Conservation (phyloP, 35 echinoderm and acorn worm species). For the Eucidaris tribuloides region DNA sequence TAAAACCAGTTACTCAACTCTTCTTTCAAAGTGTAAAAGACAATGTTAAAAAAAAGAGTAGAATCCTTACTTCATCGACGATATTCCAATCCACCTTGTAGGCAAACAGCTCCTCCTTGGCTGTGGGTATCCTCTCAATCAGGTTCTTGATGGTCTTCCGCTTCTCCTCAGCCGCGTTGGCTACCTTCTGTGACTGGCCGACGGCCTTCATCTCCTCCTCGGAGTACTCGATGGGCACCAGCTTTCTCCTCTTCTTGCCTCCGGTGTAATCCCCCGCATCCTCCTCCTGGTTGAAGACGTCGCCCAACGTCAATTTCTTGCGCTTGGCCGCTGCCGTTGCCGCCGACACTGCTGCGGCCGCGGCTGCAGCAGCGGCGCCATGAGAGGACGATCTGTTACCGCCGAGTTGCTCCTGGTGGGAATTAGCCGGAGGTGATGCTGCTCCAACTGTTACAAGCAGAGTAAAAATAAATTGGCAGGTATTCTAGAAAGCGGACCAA, state of each 20-base stretch:
- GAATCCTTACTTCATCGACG: conserved; percentile 80
- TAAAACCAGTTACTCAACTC: too few relatives aligned
- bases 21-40: too few relatives aligned
- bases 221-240: conserved; percentile 96
- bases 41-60: not conserved
- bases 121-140: conserved; percentile 82
- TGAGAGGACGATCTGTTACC: too few relatives aligned
- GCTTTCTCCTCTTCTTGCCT: conserved; percentile 76
- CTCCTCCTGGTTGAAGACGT: conserved; percentile 96
- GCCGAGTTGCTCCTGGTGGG: not conserved
- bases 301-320: conserved; percentile 78
- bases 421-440: not conserved
- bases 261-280: conserved; percentile 34
- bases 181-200: conserved; percentile 35
- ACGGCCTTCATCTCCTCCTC: conserved; percentile 98
- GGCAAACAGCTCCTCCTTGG: conserved; percentile 86
- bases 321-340: conserved; percentile 30
- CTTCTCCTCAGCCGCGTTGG: conserved; percentile 84
- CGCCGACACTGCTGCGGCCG: not conserved
- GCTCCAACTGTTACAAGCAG: not conserved
- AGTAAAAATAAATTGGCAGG: too few relatives aligned
- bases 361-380: too few relatives aligned
- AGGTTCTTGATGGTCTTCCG: conserved; percentile 94
- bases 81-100: conserved; percentile 94
- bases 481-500: too few relatives aligned